Base-by-base conservation (phyloP, 1,140 invertebrate genomes). In the Oedothorax gibbosus region DNA sequence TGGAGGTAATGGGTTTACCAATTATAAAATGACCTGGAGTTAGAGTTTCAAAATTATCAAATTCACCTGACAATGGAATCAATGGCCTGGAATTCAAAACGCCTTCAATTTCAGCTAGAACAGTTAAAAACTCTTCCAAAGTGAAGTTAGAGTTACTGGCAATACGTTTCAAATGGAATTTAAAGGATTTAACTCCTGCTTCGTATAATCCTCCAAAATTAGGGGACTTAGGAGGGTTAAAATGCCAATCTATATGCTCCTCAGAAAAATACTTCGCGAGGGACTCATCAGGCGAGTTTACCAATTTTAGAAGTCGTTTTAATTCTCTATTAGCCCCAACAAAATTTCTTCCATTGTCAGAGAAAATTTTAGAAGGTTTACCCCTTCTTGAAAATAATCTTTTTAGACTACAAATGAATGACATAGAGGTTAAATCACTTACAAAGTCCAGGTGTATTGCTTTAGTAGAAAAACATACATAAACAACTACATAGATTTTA, bases 371-470 rank as follows among this genome's bases (percentile, higher is more conserved):
- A 7, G 57, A 60, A n/a, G n/a, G 57, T n/a, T 60, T 60, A n/a
- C 57, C n/a, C n/a, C 11, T 60, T n/a, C 11, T 14, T 14, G n/a
- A n/a, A 60, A 60, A 60, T 1, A 60, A 60, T 12, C 35, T 35
- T 35, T 35, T 35, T 35, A n/a, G 57, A 60, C 11, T 14, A 60
- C 11, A 3, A 60, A 60, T 14, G n/a, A 60, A 60, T 60, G 2
- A 1, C 57, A 14, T 60, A 14, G 57, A 60, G n/a, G 57, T 60
- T 60, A 60, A 60, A 60, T 14, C 57, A n/a, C 2, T 60, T n/a
- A 60, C 57, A 60, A 60, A 60, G n/a, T 60, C 57, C n/a, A 60
- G 57, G 57, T 60, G 57, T 60, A n/a, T 60, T 60, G 57, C 57
- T 7, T 60, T 60, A 60, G 57, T 60, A 14, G 35, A n/a, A 14